A percentile compares a stretch with the other conserved stretches of the same genome.
Evolutionary conservation across 1,140 invertebrate species (phyloP).

Genomic region (Agrypnia vestita): DNA sequence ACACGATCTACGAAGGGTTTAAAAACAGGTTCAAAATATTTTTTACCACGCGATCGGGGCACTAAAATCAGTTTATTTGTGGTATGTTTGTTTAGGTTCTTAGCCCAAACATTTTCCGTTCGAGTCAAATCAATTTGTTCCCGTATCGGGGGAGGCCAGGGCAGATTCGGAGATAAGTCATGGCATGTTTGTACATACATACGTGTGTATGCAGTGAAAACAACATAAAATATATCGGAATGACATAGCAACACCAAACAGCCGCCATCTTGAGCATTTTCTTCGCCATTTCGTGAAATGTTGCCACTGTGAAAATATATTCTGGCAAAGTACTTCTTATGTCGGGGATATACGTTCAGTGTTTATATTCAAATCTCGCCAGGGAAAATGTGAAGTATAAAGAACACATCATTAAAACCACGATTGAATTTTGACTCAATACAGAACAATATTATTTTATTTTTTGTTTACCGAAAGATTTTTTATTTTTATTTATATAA

Average conservation of each 20-base stretch:
- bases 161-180: constrained; percentile 26
- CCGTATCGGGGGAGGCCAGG: constrained; percentile 26
- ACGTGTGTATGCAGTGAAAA: constrained; percentile 36
- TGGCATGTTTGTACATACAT: background rate
- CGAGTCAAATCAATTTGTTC: constrained; percentile 42
- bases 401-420: too few species aligned
- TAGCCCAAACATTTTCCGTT: background rate
- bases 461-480: too few species aligned
- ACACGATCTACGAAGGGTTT: background rate
- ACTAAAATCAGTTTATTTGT: background rate
- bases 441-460: too few species aligned
- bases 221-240: constrained; percentile 26
- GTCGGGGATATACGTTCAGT: constrained; percentile 13
- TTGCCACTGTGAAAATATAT: constrained; percentile 22
- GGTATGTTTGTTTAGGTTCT: constrained; percentile 37
- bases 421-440: too few species aligned
- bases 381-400: constrained; percentile 12
- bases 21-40: background rate
- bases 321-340: background rate
- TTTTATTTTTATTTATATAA: too few species aligned
- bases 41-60: constrained; percentile 18
- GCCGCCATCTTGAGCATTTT: constrained; percentile 28
- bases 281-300: constrained; percentile 35
- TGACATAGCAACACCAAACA: constrained; percentile 22
- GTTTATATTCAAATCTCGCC: constrained; percentile 35